phyloP scores from a whole-genome alignment of 1,140 invertebrate species.

The Tribolium castaneum region DNA sequence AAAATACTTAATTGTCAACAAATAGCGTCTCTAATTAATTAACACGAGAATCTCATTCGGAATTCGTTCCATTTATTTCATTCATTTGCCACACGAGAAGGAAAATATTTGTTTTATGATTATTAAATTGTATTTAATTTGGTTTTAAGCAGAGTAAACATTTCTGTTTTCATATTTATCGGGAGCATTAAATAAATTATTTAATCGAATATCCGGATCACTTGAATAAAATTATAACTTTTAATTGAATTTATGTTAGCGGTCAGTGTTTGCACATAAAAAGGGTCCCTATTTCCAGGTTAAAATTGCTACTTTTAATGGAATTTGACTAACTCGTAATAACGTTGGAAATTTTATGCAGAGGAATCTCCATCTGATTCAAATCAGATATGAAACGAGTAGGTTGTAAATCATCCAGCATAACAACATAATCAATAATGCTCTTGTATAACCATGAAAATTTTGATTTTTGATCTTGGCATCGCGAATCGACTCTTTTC shows the following conservation, averaged over 20 bases:
- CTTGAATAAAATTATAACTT: too few species aligned
- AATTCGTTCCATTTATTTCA: slow-evolving; percentile 12
- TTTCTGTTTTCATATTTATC: background rate
- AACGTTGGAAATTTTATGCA: background rate
- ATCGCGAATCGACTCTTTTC: background rate
- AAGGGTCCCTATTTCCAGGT: background rate
- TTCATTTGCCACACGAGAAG: background rate
- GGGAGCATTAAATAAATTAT: background rate
- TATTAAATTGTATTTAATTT: slow-evolving; percentile 3
- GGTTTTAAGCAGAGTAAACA: background rate
- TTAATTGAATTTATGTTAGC: background rate
- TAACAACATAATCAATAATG: background rate
- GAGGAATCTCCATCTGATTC: background rate
- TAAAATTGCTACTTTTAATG: background rate
- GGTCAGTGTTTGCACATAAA: too few species aligned
- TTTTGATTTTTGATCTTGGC: slow-evolving; percentile 4
- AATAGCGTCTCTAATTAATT: slow-evolving; percentile 19
- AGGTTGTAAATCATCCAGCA: background rate
- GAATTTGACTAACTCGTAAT: background rate
- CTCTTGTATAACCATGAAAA: background rate
- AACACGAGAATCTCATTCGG: slow-evolving; percentile 9
- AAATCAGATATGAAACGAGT: background rate
- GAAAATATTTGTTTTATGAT: slow-evolving; percentile 18
- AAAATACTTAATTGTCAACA: slow-evolving; percentile 10
- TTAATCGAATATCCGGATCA: background rate